Evolutionary conservation across 2,113 vertebrate genomes (phyloP).

Genomic region (Lophius piscatorius): DNA sequence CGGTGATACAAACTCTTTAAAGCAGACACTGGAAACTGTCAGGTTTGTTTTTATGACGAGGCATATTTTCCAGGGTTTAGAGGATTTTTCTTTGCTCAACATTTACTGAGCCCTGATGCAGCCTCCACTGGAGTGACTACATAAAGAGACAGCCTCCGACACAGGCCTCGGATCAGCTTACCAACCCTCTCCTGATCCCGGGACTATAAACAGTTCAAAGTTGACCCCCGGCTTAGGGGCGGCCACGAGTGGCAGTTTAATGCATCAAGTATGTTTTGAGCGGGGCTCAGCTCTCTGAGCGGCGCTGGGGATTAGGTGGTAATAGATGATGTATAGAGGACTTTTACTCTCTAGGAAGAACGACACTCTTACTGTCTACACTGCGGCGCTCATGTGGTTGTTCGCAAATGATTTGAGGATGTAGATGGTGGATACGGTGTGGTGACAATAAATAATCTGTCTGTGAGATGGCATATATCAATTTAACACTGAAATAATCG

Average conservation of each 20-base stretch:
- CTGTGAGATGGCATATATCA: conserved; percentile 41
- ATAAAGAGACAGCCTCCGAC: conserved; percentile 35
- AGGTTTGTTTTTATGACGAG: conserved; percentile 16
- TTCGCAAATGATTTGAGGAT: conserved; percentile 37
- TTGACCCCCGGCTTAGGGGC: conserved; percentile 53
- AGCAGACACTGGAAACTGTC: conserved; percentile 14
- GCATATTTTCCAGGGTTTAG: conserved; percentile 40
- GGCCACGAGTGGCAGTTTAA: conserved; percentile 36
- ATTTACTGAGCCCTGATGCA: conserved; percentile 16
- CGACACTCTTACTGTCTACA: conserved; percentile 20
- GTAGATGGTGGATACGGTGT: conserved; percentile 37
- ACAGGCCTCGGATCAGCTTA: conserved; percentile 46
- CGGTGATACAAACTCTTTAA: not conserved
- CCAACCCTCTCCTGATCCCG: conserved; percentile 30
- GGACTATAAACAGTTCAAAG: conserved; percentile 31
- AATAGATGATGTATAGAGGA: conserved; percentile 27
- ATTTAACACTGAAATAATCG: conserved; percentile 40
- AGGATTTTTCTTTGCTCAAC: conserved; percentile 4
- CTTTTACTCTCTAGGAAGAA: conserved; percentile 41
- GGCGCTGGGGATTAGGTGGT: conserved; percentile 30
- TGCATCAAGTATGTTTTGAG: conserved; percentile 39
- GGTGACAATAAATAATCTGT: conserved; percentile 48
- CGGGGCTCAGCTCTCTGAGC: conserved; percentile 19
- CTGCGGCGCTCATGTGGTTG: conserved; percentile 24
- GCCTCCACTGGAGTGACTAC: conserved; percentile 28